Percentiles rank a stretch among this genome's conserved stretches.
Evolutionary conservation across 2,888 invertebrate species (phyloP).

Genomic region (Hirtodrosophila trivittata): DNA sequence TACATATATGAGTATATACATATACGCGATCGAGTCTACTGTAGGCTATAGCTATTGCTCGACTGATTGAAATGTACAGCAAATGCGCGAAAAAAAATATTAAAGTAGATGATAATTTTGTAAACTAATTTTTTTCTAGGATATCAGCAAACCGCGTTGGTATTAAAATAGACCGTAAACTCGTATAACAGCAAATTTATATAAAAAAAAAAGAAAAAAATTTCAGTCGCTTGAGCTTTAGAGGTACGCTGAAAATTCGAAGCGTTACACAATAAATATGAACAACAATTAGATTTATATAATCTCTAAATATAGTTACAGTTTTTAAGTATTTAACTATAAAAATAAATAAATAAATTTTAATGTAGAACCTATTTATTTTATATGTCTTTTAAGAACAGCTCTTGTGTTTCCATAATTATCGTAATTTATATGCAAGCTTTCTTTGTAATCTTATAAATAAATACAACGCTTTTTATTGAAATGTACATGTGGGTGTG

Average conservation of each 20-base stretch:
- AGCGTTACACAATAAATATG: constrained; percentile 64
- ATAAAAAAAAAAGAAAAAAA: constrained; percentile 29
- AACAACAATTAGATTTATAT: constrained; percentile 79
- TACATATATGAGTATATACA: background rate
- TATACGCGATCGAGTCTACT: constrained; percentile 50
- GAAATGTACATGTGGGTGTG: constrained; percentile 57
- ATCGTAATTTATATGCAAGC: constrained; percentile 78
- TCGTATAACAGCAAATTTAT: constrained; percentile 25
- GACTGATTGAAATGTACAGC: constrained; percentile 81
- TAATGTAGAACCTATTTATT: constrained; percentile 78
- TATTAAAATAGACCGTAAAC: constrained; percentile 27
- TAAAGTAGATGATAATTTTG: constrained; percentile 60
- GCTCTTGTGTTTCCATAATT: constrained; percentile 80
- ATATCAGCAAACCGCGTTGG: constrained; percentile 39
- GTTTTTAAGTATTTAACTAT: constrained; percentile 78
- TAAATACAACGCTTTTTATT: constrained; percentile 77
- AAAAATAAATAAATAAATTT: constrained; percentile 80
- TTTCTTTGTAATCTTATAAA: constrained; percentile 78
- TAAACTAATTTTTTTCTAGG: constrained; percentile 63
- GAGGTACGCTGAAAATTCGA: constrained; percentile 56
- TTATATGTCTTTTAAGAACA: constrained; percentile 78
- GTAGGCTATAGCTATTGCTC: constrained; percentile 80
- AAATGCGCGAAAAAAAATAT: constrained; percentile 33
- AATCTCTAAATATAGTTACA: constrained; percentile 79
- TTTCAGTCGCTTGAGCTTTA: constrained; percentile 83